Evolutionary conservation across 2,113 vertebrate species (phyloP).

Genomic region (Catharus minimus): DNA sequence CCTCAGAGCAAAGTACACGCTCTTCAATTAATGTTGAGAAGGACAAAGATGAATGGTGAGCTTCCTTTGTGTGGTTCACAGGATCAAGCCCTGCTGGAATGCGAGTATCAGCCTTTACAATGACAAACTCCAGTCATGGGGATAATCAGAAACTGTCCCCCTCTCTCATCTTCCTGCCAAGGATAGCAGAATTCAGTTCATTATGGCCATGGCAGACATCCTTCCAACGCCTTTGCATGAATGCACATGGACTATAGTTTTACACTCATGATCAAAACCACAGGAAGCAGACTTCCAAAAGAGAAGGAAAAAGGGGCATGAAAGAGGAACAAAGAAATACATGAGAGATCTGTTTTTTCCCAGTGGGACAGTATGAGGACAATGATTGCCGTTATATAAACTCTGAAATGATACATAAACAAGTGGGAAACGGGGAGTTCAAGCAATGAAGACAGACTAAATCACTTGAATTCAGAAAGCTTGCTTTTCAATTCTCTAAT

Average conservation of each 20-base stretch:
- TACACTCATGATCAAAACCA: not conserved
- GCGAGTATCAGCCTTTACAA: not conserved
- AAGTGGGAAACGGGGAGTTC: not conserved
- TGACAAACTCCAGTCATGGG: not conserved
- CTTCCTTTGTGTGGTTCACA: not conserved
- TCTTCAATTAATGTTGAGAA: not conserved
- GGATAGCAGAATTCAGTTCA: not conserved
- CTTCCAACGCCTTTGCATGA: not conserved
- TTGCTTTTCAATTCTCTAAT: constrained; percentile 2
- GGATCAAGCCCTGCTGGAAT: not conserved
- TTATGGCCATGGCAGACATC: not conserved
- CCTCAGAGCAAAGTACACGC: not conserved
- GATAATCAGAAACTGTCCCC: not conserved
- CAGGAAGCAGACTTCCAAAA: not conserved
- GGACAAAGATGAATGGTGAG: not conserved
- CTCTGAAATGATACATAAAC: not conserved
- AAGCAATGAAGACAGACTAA: not conserved
- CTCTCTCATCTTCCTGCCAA: not conserved
- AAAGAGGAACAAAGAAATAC: not conserved
- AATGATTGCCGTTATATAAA: not conserved
- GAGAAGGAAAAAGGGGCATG: not conserved
- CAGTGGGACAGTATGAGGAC: not conserved
- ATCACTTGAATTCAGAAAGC: not conserved
- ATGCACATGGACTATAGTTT: not conserved
- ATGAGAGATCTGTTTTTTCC: not conserved